Base-by-base conservation (phyloP, 1,140 invertebrate genomes). In the Trigoniulus corallinus region DNA sequence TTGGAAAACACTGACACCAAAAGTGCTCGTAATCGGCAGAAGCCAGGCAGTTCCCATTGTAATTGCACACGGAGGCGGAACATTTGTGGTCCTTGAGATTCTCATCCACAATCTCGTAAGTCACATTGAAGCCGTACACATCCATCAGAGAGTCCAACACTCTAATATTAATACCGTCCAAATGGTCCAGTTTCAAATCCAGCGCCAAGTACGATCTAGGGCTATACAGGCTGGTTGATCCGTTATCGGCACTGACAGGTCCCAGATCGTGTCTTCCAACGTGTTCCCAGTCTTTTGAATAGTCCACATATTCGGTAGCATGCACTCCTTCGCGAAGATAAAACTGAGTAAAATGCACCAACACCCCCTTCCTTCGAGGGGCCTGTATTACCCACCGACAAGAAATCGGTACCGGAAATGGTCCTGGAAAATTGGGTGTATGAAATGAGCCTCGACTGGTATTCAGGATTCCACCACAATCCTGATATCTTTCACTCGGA, bases 61-160 rank as follows among this genome's bases (percentile, higher is more conserved):
- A 84, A 0, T 84, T 82, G 62, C 88, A 92, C 46, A 78, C 74
- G 44, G 77, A 73, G 18, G 83, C 77, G 39, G 78, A 84, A 62
- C 87, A 92, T 39, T 1, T 68, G 55, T 55, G 75, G 73, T 20
- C 72, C 61, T 53, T 68, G 62, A 58, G 56, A 1, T 65, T 64
- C 20, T 54, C 55, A 23, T 61, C 53, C 1, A 74, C 72, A 54
- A 91, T 79, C 61, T 88, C 84, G 62, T 89, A 92, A 2, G 87
- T 92, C 54, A 92, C 80, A 64, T 94, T 94, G 69, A 94, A 91
- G 4, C 88, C 88, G 61, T 82, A 89, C 1, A 88, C 84, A 54
- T 88, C 79, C 21, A 89, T 69, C 10, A 92, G 69, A 47, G 80
- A 75, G 56, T 86, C 77, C 39, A 87, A 65, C 0, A 85, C 84